These are phyloP conservation scores for Ceratina australensis DNA, from an alignment of 1,140 invertebrate species.

Conservation along the genomic window DNA sequence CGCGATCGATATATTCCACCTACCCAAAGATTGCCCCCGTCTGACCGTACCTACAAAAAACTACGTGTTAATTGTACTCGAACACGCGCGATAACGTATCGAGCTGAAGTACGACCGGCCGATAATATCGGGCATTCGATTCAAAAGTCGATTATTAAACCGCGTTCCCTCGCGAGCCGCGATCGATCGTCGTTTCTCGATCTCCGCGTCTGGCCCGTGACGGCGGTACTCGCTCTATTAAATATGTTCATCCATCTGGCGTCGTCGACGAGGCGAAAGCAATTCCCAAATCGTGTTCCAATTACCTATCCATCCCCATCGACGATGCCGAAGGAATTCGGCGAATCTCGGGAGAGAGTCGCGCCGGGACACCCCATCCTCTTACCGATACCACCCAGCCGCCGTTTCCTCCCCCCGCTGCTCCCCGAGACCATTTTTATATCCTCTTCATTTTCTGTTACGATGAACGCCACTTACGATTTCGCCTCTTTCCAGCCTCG, in stretches of 20 bases:
- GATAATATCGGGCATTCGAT: too few relatives aligned
- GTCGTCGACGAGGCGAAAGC: slow-evolving; percentile 24
- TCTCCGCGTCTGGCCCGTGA: too few relatives aligned
- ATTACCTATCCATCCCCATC: not conserved
- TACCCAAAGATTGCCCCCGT: slow-evolving; percentile 25
- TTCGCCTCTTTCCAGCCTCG: not conserved
- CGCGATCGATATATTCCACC: slow-evolving; percentile 50
- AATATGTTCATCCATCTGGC: slow-evolving; percentile 36
- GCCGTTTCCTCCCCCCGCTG: too few relatives aligned
- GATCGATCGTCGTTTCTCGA: not conserved
- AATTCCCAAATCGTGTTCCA: slow-evolving; percentile 32
- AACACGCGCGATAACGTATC: slow-evolving; percentile 54
- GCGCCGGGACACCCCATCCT: not conserved
- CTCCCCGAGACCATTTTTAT: not conserved
- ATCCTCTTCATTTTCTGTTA: slow-evolving; percentile 31
- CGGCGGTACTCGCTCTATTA: slow-evolving; percentile 12
- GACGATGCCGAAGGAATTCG: slow-evolving; percentile 19
- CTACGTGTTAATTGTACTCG: slow-evolving; percentile 55
- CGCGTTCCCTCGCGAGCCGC: too few relatives aligned
- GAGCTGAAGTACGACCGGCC: not conserved
- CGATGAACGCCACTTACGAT: slow-evolving; percentile 7
- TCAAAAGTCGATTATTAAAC: too few relatives aligned
- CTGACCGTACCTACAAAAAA: slow-evolving; percentile 16
- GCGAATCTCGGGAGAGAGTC: not conserved
- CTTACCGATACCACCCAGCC: too few relatives aligned